These are phyloP conservation scores for Catostomus latipinnis DNA, from an alignment of 2,797 vertebrate genomes.

Conservation along the genomic window DNA sequence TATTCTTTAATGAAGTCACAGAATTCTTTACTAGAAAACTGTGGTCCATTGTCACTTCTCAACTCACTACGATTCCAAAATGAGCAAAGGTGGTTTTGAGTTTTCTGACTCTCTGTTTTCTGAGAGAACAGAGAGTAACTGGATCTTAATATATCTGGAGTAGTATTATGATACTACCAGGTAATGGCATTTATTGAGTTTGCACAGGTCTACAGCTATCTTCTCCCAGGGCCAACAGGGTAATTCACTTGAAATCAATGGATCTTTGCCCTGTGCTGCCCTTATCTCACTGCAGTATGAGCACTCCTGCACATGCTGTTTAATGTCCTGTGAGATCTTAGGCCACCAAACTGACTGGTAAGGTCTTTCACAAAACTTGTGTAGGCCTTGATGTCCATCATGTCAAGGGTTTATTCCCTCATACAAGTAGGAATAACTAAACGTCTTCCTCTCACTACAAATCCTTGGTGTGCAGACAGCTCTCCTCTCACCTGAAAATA, in stretches of 20 bases:
- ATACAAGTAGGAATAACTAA: not conserved
- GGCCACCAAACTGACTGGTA: slow-evolving; percentile 32
- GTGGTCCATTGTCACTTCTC: too few species aligned
- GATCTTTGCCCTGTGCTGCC: slow-evolving; percentile 35
- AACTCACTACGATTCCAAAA: too few species aligned
- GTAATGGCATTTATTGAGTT: not conserved
- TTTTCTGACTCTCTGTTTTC: too few species aligned
- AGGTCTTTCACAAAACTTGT: slow-evolving; percentile 25
- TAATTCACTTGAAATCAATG: slow-evolving; percentile 11
- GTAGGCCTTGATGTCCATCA: slow-evolving; percentile 23
- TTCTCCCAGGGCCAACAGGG: slow-evolving; percentile 32
- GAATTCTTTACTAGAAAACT: too few species aligned
- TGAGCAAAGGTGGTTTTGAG: too few species aligned
- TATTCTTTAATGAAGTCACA: too few species aligned
- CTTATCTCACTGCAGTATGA: slow-evolving; percentile 20
- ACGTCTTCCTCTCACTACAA: not conserved
- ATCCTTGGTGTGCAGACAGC: not conserved
- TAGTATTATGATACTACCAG: too few species aligned
- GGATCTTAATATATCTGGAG: not conserved
- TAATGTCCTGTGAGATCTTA: slow-evolving; percentile 21
- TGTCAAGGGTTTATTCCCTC: slow-evolving; percentile 30
- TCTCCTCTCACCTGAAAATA: not conserved
- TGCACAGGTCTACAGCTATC: slow-evolving; percentile 9
- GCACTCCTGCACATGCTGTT: slow-evolving; percentile 26
- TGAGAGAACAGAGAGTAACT: too few species aligned